Base-by-base conservation (phyloP, 2,113 vertebrate genomes). In the Brachionichthys hirsutus region DNA sequence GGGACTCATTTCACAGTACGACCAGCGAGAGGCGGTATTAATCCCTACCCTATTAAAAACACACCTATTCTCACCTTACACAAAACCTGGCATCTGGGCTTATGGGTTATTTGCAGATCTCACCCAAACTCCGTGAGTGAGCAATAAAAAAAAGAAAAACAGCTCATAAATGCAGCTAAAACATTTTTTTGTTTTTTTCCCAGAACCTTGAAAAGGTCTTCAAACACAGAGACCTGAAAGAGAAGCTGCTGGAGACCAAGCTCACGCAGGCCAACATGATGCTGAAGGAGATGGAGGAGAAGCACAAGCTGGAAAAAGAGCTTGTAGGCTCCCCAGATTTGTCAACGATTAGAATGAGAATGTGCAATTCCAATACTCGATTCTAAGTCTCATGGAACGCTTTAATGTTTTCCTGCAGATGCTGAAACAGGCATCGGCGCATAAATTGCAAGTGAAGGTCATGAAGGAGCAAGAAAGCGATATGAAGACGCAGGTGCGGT, bases 161-260 rank as follows among this genome's bases (percentile, higher is more conserved):
- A 9, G 34, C 60, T 72, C 57, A 35, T 78, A 81, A 80, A 82
- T 68, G 16, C 70, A 12, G 49, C 19, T 24, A 18, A 34, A n/a
- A n/a, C n/a, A n/a, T n/a, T n/a, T n/a, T n/a, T 49, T 74, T 43
- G 24, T 30, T 74, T 24, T 81, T 76, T 24, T 81, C 75, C 49
- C 70, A 99, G 97, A 97, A 99, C 85, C 91, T 99, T 80, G 94
- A 99, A 78, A 98, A 98, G 88, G 94, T 99, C 74, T 98, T 99
- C 90, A 98, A 98, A 73, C 96, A 99, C 85, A 87, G 94, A 90
- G 97, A 99, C 77, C 91, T 99, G 84, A 95, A 99, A 49, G 96
- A 99, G 88, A 95, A 99, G 86, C 88, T 99, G 70, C 90, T 96
- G 84, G 97, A 99, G 65, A 96, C 95, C 54, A 98, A 98, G 75